Evolutionary conservation across 2,113 vertebrate species (phyloP), one percentile per base, ranked within the genome.

Genomic region (Apus apus): DNA sequence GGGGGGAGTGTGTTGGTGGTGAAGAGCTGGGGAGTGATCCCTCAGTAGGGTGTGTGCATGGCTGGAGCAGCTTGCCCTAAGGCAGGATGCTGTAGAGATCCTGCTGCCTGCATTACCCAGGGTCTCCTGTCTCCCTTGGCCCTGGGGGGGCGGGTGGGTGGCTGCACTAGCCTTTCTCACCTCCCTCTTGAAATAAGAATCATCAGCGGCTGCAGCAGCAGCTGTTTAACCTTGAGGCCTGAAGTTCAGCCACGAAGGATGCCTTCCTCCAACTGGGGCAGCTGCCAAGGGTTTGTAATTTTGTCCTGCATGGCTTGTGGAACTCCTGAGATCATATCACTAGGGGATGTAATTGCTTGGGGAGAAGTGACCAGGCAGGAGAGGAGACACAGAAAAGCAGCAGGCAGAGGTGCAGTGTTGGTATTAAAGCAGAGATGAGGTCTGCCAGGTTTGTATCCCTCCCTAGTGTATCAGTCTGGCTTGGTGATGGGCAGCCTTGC

Each of bases 161-260:
- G 26, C 51, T 64, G 46, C 2, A 1, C 67, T 64, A 84, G 56
- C 38, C 17, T 80, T 91, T 50, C 48, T 50, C 45, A 18, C 34
- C 27, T 78, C 45, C 27, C 13, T 56, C 14, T 16, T 45, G 66
- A 72, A 87, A 61, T 43, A 34, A 89, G 70, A 76, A 58, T 57
- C 0, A 0, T 45, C n/a, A 32, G 58, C 4, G 7, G 71, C 32
- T 5, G 15, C 53, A 64, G 67, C 22, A 72, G 50, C 13, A 62
- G 43, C 45, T 9, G 6, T 65, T 90, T 40, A 84, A 86, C 58
- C 88, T 90, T 95, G 73, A 50, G 73, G 15, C 56, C 68, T 12
- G 6, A 68, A 82, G 68, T 61, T 45, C 40, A 72, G 57, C 72
- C 6, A 6, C 30, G 56, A 89, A 45, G 32, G 73, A 71, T 80